phyloP scores from a whole-genome alignment of 2,113 vertebrate species.

The Oophaga pumilio region DNA sequence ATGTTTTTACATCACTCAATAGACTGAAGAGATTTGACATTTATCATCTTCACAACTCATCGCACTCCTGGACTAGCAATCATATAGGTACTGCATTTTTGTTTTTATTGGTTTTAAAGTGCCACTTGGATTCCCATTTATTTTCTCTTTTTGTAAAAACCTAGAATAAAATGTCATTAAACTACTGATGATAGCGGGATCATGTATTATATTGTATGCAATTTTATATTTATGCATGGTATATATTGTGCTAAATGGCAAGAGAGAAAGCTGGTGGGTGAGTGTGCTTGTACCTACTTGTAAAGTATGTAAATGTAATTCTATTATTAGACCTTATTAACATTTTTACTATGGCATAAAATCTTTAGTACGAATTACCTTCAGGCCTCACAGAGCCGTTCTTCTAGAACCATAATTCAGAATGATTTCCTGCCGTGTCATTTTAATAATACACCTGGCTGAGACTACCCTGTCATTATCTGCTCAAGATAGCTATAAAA shows the following conservation, averaged over 20 bases:
- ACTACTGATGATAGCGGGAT: background rate
- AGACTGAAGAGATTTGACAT: too few relatives aligned
- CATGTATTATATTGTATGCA: background rate
- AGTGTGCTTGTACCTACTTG: background rate
- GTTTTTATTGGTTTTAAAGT: too few relatives aligned
- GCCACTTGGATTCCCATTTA: too few relatives aligned
- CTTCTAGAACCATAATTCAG: constrained; percentile 48
- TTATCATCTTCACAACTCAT: too few relatives aligned
- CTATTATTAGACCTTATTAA: constrained; percentile 45
- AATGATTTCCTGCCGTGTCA: constrained; percentile 51
- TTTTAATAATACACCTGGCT: constrained; percentile 54
- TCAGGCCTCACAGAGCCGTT: constrained; percentile 18
- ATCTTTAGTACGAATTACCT: constrained; percentile 48
- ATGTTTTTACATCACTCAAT: too few relatives aligned
- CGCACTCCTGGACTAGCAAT: too few relatives aligned
- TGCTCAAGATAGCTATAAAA: constrained; percentile 53
- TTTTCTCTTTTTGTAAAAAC: too few relatives aligned
- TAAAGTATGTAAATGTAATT: constrained; percentile 20
- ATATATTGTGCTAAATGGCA: background rate
- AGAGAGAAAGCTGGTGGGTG: background rate
- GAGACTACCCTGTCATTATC: constrained; percentile 50
- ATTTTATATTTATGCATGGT: background rate
- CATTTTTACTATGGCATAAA: constrained; percentile 48
- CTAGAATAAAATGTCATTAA: too few relatives aligned
- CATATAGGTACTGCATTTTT: too few relatives aligned